Conservation (phyloP, 2,113 vertebrate genomes). For the Artemisiospiza belli region DNA sequence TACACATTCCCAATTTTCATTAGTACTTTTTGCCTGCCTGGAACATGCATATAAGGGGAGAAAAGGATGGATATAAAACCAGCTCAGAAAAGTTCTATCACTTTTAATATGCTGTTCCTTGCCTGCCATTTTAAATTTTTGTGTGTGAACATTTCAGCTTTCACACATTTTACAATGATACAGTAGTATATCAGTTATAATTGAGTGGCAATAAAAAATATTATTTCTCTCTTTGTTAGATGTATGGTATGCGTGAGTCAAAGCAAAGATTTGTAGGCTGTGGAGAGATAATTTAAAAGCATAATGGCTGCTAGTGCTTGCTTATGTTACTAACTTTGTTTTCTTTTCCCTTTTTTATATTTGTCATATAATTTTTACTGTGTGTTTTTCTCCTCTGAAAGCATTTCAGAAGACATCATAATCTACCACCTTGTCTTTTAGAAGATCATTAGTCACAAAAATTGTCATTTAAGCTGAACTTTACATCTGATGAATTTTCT, state of each 20-base stretch:
- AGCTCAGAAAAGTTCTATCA: neutral
- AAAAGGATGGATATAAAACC: neutral
- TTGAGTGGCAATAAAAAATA: conserved; percentile 40
- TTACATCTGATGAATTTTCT: conserved; percentile 4
- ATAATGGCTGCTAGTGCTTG: neutral
- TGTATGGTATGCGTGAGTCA: neutral
- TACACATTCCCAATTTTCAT: neutral
- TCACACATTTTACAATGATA: neutral
- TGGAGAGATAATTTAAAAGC: conserved; percentile 33
- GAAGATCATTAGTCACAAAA: conserved; percentile 18
- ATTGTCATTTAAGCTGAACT: conserved; percentile 24
- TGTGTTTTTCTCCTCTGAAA: neutral
- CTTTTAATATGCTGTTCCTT: neutral
- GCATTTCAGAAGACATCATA: conserved; percentile 12
- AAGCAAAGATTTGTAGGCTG: conserved; percentile 44
- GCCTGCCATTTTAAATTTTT: neutral
- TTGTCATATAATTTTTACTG: conserved; percentile 6
- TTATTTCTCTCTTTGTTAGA: conserved; percentile 11
- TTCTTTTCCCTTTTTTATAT: conserved; percentile 7
- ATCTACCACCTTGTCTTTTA: neutral
- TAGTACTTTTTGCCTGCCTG: neutral
- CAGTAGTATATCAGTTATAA: conserved; percentile 43
- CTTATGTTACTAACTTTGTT: conserved; percentile 24
- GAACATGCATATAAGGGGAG: neutral
- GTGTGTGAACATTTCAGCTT: neutral